A percentile compares a stretch with the other conserved stretches of the same genome.
These are phyloP conservation scores for Apodemia hepburni DNA, from an alignment of 2,888 invertebrate genomes.

Conservation along the genomic window DNA sequence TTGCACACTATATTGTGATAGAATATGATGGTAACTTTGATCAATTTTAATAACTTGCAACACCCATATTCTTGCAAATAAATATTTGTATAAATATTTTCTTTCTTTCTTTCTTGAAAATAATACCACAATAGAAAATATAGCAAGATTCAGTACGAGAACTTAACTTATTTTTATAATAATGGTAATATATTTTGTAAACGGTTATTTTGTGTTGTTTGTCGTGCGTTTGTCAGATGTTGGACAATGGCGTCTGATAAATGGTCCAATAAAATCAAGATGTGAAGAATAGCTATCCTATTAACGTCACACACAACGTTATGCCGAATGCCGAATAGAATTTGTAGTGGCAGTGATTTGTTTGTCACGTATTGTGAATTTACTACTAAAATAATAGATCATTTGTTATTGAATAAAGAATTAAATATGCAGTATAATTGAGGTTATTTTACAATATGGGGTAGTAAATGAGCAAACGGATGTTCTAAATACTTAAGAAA, in stretches of 20 bases:
- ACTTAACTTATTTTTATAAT: background rate
- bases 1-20: too few species aligned
- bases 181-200: constrained; percentile 1
- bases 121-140: too few species aligned
- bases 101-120: too few species aligned
- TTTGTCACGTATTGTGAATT: constrained; percentile 35
- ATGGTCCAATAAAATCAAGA: constrained; percentile 62
- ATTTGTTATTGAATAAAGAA: background rate
- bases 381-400: constrained; percentile 20
- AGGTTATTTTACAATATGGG: too few species aligned
- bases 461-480: too few species aligned
- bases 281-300: constrained; percentile 67
- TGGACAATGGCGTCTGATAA: constrained; percentile 47
- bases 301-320: constrained; percentile 66
- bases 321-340: constrained; percentile 50
- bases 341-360: constrained; percentile 64
- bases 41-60: too few species aligned
- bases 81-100: too few species aligned
- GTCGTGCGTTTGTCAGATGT: constrained; percentile 24
- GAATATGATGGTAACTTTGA: too few species aligned
- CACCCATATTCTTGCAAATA: too few species aligned
- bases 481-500: too few species aligned
- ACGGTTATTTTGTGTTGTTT: constrained; percentile 7
- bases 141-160: too few species aligned
- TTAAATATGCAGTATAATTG: too few species aligned